Percentiles rank a stretch among this genome's conserved stretches.
Evolutionary conservation across 2,888 invertebrate species (phyloP).

Genomic region (Pheosia tremula): DNA sequence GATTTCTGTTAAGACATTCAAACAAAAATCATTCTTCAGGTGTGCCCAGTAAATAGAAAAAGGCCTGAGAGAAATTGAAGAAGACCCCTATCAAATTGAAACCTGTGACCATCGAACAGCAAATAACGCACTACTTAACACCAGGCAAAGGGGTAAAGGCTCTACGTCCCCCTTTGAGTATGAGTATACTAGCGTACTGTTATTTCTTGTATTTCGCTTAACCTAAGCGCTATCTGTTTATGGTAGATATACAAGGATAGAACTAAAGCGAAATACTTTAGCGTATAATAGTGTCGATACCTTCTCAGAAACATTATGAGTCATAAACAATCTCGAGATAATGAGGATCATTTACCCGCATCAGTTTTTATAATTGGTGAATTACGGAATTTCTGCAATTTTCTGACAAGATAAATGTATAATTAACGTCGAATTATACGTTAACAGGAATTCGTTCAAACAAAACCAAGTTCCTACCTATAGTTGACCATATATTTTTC

Average conservation of each 20-base stretch:
- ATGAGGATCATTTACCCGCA: constrained; percentile 27
- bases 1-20: too few relatives aligned
- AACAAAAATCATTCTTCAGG: too few relatives aligned
- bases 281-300: constrained; percentile 28
- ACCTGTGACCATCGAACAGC: too few relatives aligned
- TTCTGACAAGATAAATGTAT: background rate
- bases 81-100: too few relatives aligned
- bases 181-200: background rate
- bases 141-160: too few relatives aligned
- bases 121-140: too few relatives aligned
- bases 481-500: too few relatives aligned
- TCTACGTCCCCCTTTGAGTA: too few relatives aligned
- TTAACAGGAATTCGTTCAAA: background rate
- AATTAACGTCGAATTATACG: background rate
- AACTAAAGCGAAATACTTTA: constrained; percentile 33
- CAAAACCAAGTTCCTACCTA: background rate
- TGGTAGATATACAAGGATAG: constrained; percentile 20
- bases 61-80: too few relatives aligned
- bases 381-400: constrained; percentile 5
- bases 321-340: constrained; percentile 27
- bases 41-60: too few relatives aligned
- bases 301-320: constrained; percentile 37
- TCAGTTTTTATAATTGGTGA: constrained; percentile 30
- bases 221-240: constrained; percentile 42
- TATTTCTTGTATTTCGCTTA: background rate